A percentile compares a stretch with the other conserved stretches of the same genome.
phyloP scores from a whole-genome alignment of 2,888 invertebrate species.

The Petrophora chlorosata region DNA sequence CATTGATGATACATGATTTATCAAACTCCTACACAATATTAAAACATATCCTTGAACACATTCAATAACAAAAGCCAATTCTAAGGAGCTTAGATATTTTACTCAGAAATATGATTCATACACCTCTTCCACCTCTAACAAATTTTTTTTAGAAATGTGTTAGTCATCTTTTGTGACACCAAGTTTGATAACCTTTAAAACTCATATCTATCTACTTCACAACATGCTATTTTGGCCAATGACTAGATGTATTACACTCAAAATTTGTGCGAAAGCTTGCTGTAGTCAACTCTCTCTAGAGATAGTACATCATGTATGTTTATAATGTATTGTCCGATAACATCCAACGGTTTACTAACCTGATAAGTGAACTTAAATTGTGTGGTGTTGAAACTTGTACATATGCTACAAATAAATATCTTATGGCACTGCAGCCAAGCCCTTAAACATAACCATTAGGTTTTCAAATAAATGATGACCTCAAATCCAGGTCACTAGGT shows the following conservation, averaged over 20 bases:
- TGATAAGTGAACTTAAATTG: no score
- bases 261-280: no score
- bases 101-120: slow-evolving; percentile 15
- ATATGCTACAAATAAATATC: no score
- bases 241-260: no score
- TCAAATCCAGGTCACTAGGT: slow-evolving; percentile 14
- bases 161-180: slow-evolving; percentile 2
- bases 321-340: no score
- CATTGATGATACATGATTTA: slow-evolving; percentile 16
- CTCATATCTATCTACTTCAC: slow-evolving; percentile 4
- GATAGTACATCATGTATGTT: no score
- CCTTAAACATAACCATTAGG: neutral
- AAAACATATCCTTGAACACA: slow-evolving; percentile 5
- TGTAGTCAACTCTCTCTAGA: no score
- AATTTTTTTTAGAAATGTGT: slow-evolving; percentile 7
- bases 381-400: no score
- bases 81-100: neutral
- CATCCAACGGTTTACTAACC: no score
- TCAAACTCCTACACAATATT: slow-evolving; percentile 13
- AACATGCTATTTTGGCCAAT: slow-evolving; percentile 3
- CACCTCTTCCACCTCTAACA: neutral
- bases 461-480: slow-evolving; percentile 8
- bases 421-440: neutral
- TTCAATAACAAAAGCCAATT: neutral
- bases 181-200: slow-evolving; percentile 12